Conservation (phyloP, 2,797 vertebrate genomes). For the Okamejei kenojei region DNA sequence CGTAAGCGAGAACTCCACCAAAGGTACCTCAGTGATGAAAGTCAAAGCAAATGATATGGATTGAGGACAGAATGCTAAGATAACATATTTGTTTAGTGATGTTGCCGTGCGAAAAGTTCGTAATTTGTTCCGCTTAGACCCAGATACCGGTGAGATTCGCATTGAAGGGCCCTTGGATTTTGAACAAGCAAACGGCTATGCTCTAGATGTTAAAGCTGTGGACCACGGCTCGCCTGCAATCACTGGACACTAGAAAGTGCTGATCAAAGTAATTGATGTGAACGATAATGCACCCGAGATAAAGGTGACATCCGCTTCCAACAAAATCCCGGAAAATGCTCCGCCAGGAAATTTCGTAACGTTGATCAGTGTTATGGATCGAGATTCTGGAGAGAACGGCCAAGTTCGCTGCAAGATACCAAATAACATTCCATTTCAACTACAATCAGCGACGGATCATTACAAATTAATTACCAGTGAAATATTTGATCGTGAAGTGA, state of each 20-base stretch:
- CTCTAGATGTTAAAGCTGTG: constrained; percentile 39
- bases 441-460: neutral
- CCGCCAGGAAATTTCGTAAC: constrained; percentile 39
- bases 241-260: constrained; percentile 47
- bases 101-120: neutral
- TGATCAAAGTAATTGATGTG: constrained; percentile 49
- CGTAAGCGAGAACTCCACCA: constrained; percentile 43
- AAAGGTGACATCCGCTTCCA: constrained; percentile 11
- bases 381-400: constrained; percentile 38
- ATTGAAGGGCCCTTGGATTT: constrained; percentile 31
- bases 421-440: neutral
- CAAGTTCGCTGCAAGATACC: neutral
- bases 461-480: neutral
- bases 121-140: constrained; percentile 32
- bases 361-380: constrained; percentile 28
- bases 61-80: constrained; percentile 45
- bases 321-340: constrained; percentile 46
- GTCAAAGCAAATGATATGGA: constrained; percentile 48
- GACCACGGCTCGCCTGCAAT: constrained; percentile 52
- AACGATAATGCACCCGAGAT: constrained; percentile 43
- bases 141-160: constrained; percentile 24
- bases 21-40: constrained; percentile 42
- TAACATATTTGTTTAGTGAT: constrained; percentile 38
- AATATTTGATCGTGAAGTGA: neutral
- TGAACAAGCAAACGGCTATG: constrained; percentile 35